These are phyloP conservation scores for Lepidochrysops patricia DNA, from an alignment of 2,888 invertebrate species.

Conservation along the genomic window DNA sequence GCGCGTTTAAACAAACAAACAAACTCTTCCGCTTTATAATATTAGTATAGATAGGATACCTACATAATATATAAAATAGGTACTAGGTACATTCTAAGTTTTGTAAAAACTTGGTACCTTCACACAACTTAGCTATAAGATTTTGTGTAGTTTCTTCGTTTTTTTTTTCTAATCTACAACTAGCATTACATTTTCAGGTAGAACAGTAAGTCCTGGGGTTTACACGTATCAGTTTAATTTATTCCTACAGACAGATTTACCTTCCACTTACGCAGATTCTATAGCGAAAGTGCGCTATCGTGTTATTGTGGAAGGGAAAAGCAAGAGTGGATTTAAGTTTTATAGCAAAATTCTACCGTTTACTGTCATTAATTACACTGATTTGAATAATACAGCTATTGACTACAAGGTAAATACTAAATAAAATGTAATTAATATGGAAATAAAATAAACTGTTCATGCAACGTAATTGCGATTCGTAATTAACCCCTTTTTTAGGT, in stretches of 20 bases:
- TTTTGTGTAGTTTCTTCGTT: not conserved
- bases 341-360: slow-evolving; percentile 36
- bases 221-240: slow-evolving; percentile 54
- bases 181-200: slow-evolving; percentile 29
- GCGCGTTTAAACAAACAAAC: too few species aligned
- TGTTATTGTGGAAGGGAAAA: slow-evolving; percentile 47
- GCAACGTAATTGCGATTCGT: too few species aligned
- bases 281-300: slow-evolving; percentile 47
- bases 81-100: too few species aligned
- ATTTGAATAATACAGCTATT: slow-evolving; percentile 40
- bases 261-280: slow-evolving; percentile 51
- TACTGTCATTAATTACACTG: slow-evolving; percentile 41
- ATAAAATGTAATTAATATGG: too few species aligned
- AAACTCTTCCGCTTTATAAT: too few species aligned
- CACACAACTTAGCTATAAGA: too few species aligned
- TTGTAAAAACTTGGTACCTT: too few species aligned
- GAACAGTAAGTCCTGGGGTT: slow-evolving; percentile 38
- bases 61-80: too few species aligned
- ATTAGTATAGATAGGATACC: too few species aligned
- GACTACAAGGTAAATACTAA: slow-evolving; percentile 40
- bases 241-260: slow-evolving; percentile 46
- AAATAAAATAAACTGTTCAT: too few species aligned
- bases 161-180: not conserved
- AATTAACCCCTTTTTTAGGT: too few species aligned
- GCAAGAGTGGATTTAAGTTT: slow-evolving; percentile 32